Conservation (phyloP, 2,888 invertebrate genomes). For the Macaria notata region DNA sequence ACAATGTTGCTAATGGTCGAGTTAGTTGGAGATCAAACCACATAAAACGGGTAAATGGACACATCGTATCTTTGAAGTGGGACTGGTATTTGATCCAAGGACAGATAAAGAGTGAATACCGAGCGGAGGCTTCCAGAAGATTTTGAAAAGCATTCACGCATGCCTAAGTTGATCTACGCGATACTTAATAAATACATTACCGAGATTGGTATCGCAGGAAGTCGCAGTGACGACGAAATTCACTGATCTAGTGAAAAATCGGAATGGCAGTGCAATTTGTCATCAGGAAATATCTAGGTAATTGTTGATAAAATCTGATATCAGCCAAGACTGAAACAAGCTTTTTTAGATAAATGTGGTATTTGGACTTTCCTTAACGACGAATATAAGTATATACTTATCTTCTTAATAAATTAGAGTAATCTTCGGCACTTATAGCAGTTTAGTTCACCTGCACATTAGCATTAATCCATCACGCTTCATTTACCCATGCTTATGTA, state of each 20-base stretch:
- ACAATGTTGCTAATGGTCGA: conserved; percentile 15
- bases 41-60: conserved; percentile 24
- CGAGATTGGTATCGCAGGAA: conserved; percentile 42
- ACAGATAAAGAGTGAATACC: conserved; percentile 56
- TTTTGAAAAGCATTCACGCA: conserved; percentile 52
- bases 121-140: conserved; percentile 49
- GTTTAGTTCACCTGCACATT: neutral
- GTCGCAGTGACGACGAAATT: conserved; percentile 26
- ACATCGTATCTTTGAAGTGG: conserved; percentile 26
- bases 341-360: too few relatives aligned
- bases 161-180: conserved; percentile 47
- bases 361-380: too few relatives aligned
- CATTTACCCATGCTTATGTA: conserved; percentile 13
- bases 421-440: conserved; percentile 8
- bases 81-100: conserved; percentile 49
- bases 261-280: neutral
- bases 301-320: too few relatives aligned
- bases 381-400: too few relatives aligned
- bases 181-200: conserved; percentile 46
- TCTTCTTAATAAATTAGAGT: too few relatives aligned
- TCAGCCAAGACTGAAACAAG: too few relatives aligned
- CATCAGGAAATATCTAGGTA: too few relatives aligned
- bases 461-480: conserved; percentile 15
- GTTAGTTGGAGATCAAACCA: conserved; percentile 25
- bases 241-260: conserved; percentile 16